Conservation (phyloP, 2,888 invertebrate genomes). For the Apodemia duryi region DNA sequence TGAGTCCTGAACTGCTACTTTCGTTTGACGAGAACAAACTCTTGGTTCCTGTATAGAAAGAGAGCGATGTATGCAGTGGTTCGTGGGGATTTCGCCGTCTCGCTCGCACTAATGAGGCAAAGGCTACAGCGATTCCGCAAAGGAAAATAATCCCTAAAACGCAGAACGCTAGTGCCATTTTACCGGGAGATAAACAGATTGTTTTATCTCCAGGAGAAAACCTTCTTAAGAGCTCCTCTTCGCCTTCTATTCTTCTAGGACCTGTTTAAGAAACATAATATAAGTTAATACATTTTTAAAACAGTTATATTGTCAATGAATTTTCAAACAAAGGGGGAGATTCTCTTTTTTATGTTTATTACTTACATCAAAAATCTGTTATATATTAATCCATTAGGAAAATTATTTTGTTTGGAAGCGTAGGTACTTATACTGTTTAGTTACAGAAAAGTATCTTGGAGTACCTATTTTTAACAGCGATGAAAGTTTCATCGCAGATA, state of each 20-base stretch:
- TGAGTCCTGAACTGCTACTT: slow-evolving; percentile 79
- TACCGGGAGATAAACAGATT: slow-evolving; percentile 86
- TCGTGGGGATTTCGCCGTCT: slow-evolving; percentile 71
- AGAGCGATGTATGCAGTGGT: slow-evolving; percentile 71
- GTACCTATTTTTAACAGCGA: too few relatives aligned
- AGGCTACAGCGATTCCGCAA: slow-evolving; percentile 84
- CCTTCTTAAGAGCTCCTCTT: slow-evolving; percentile 59
- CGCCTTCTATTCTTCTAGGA: slow-evolving; percentile 64
- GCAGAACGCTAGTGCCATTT: slow-evolving; percentile 87
- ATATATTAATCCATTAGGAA: too few relatives aligned
- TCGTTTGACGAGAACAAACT: slow-evolving; percentile 81
- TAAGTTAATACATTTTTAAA: neutral
- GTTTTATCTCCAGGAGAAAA: slow-evolving; percentile 81
- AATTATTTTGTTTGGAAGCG: too few relatives aligned
- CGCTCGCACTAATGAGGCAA: slow-evolving; percentile 82
- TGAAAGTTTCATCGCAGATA: too few relatives aligned
- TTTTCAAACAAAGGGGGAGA: too few relatives aligned
- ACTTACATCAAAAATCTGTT: too few relatives aligned
- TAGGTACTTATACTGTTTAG: too few relatives aligned
- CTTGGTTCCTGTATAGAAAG: slow-evolving; percentile 79
- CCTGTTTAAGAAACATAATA: slow-evolving; percentile 40
- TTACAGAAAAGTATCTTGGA: too few relatives aligned
- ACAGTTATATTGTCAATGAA: neutral
- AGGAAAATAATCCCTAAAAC: slow-evolving; percentile 85
- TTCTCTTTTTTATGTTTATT: too few relatives aligned